Conservation (phyloP, 2,113 vertebrate genomes). For the Corythoichthys intestinalis region DNA sequence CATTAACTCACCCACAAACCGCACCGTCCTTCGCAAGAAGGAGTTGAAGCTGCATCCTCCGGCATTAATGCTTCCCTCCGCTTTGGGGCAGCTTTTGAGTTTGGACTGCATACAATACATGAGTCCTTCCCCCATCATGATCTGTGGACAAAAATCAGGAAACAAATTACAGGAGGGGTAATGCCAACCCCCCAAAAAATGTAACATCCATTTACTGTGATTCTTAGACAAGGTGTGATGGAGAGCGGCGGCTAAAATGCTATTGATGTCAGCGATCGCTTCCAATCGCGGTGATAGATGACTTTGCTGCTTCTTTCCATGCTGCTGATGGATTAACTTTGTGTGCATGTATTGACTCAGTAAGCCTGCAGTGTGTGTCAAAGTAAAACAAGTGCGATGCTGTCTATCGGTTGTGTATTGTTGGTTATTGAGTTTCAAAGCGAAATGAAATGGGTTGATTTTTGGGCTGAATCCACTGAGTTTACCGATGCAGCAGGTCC, state of each 20-base stretch:
- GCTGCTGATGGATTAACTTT: conserved; percentile 48
- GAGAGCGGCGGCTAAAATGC: conserved; percentile 23
- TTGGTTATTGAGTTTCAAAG: not conserved
- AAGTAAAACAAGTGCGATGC: conserved; percentile 38
- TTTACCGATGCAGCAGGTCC: conserved; percentile 87
- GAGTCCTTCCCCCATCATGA: conserved; percentile 92
- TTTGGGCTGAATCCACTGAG: too few species aligned
- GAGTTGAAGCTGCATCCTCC: conserved; percentile 97
- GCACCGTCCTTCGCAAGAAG: conserved; percentile 90
- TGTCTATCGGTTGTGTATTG: conserved; percentile 25
- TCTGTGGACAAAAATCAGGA: conserved; percentile 63
- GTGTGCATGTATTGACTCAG: conserved; percentile 34
- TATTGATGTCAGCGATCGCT: conserved; percentile 55
- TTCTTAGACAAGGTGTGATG: not conserved
- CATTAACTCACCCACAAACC: conserved; percentile 87
- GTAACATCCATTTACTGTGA: conserved; percentile 15
- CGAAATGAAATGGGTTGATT: not conserved
- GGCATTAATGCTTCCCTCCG: conserved; percentile 91
- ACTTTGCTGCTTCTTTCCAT: conserved; percentile 37
- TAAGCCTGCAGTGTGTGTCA: conserved; percentile 13
- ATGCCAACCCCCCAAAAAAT: not conserved
- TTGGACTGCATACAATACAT: conserved; percentile 93
- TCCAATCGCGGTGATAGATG: conserved; percentile 60
- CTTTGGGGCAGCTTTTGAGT: conserved; percentile 78
- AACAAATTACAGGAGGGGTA: not conserved